Evolutionary conservation across 2,113 vertebrate genomes (phyloP), one percentile per base, ranked within the genome.

Genomic region (Oreochromis spilurus): DNA sequence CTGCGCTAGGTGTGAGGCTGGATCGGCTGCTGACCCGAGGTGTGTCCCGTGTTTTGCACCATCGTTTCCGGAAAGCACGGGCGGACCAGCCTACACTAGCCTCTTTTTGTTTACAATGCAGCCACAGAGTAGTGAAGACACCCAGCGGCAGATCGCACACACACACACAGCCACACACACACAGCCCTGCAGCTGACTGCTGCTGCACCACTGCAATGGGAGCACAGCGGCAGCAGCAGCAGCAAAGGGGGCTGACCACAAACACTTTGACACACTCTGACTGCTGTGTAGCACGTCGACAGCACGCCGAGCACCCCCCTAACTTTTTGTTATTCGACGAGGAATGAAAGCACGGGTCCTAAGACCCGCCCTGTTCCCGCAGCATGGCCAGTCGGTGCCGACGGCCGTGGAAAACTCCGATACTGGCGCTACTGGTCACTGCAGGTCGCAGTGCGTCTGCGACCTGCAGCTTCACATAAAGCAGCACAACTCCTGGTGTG

Each of bases 321-420:
- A 94, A 96, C 93, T 96, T 95, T 65, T 93, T 91, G 89, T 91
- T 89, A 88, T 93, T 84, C 87, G 65, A 57, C 82, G n/a, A 77
- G 16, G 54, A 65, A 62, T n/a, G 43, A 24, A 79, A 36, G 85
- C 84, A 19, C 4, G 94, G 94, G 95, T 95, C 95, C 93, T 95
- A 96, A 91, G 6, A 89, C 12, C 93, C 94, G 90, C 91, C 91
- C 26, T 4, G 40, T 94, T 92, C 40, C 79, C 8, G 24, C 80
- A 48, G 58, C 24, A 2, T 29, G 5, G n/a, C 40, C 57, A n/a
- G 70, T 29, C 24, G 70, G 1, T 5, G 24, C 9, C 43, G 6
- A 19, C 16, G 43, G 40, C 67, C 16, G 24, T 0, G 26, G 70
- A 19, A 75, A 29, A 75, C 70, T 77, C 70, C 10, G 17, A 50